These are phyloP conservation scores for Gavia stellata DNA, from an alignment of 2,113 vertebrate genomes.

Conservation along the genomic window DNA sequence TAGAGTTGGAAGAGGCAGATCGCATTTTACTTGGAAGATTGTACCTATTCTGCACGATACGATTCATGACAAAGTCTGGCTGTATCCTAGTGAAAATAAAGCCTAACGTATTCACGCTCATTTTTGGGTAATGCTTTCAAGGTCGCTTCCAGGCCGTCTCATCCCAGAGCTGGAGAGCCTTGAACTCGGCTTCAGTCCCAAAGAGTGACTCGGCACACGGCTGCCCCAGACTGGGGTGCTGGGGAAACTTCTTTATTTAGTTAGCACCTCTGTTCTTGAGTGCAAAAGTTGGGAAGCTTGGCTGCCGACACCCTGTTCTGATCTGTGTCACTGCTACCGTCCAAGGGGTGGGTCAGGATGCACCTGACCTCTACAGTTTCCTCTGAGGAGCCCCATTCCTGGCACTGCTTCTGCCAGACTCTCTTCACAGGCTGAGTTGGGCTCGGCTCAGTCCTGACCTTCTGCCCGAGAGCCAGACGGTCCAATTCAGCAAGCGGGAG, in stretches of 20 bases:
- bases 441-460: background rate
- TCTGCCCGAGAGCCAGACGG: background rate
- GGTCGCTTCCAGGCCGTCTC: no score
- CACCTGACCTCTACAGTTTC: background rate
- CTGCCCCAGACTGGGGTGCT: no score
- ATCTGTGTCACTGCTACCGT: background rate
- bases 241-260: no score
- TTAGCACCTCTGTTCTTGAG: background rate
- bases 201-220: accelerated
- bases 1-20: background rate
- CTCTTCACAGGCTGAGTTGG: background rate
- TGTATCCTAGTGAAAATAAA: background rate
- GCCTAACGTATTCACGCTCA: accelerated
- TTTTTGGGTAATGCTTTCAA: background rate
- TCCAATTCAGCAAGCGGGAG: background rate
- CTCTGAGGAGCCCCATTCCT: background rate
- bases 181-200: background rate
- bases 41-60: background rate
- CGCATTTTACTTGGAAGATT: background rate
- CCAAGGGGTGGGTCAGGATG: accelerated
- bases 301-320: background rate
- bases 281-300: background rate
- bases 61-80: background rate
- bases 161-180: background rate
- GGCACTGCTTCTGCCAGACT: background rate